Conservation (phyloP, 2,113 vertebrate genomes). For the Dasypus novemcinctus region DNA sequence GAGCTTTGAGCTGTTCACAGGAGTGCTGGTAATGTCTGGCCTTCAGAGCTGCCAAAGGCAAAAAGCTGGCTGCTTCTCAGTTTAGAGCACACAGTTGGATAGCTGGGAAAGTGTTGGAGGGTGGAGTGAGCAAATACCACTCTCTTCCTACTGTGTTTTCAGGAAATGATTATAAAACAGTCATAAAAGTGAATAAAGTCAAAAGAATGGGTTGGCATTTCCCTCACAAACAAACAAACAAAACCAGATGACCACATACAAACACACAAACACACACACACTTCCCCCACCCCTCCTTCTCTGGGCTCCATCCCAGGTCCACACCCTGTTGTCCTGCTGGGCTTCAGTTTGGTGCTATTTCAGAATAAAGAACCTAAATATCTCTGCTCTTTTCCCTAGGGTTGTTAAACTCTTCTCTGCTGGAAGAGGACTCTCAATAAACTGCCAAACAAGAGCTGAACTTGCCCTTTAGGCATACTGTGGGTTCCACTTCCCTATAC, state of each 20-base stretch:
- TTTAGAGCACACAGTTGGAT: slow-evolving; percentile 78
- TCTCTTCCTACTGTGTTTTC: slow-evolving; percentile 84
- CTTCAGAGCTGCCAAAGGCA: slow-evolving; percentile 83
- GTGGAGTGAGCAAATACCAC: slow-evolving; percentile 83
- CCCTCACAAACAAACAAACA: background rate
- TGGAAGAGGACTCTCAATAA: slow-evolving; percentile 72
- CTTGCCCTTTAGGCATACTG: slow-evolving; percentile 55
- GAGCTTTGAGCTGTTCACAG: slow-evolving; percentile 79
- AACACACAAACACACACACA: background rate
- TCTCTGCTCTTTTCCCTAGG: slow-evolving; percentile 64
- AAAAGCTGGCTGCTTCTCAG: slow-evolving; percentile 74
- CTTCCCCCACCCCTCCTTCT: slow-evolving; percentile 53
- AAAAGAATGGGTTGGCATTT: slow-evolving; percentile 80
- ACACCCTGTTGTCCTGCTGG: slow-evolving; percentile 82
- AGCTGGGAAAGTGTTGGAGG: slow-evolving; percentile 76
- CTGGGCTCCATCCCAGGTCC: slow-evolving; percentile 73
- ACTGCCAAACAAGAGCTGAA: slow-evolving; percentile 67
- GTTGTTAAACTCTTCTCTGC: no score
- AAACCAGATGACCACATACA: slow-evolving; percentile 35
- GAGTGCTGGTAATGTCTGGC: slow-evolving; percentile 87
- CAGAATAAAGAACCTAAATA: slow-evolving; percentile 69
- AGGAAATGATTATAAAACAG: slow-evolving; percentile 82
- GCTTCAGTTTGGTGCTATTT: slow-evolving; percentile 69
- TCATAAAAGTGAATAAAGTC: slow-evolving; percentile 82
- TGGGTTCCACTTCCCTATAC: slow-evolving; percentile 56